phyloP scores from a whole-genome alignment of 2,797 vertebrate genomes.

The Syngnathus acus region DNA sequence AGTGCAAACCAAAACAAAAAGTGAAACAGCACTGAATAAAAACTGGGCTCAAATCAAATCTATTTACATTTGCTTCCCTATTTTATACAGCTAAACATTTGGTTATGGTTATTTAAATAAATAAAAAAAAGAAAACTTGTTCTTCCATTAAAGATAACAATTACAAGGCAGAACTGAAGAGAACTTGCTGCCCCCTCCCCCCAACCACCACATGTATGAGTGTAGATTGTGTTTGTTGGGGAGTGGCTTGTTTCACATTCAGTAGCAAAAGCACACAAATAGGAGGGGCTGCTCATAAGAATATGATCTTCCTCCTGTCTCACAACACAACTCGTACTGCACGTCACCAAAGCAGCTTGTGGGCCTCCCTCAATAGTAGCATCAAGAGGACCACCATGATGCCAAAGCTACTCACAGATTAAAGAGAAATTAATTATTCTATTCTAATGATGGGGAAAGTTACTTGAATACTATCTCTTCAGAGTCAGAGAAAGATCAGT shows the following conservation, averaged over 20 bases:
- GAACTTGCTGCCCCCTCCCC: slow-evolving; percentile 20
- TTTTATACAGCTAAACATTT: slow-evolving; percentile 62
- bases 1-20: slow-evolving; percentile 54
- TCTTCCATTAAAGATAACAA: slow-evolving; percentile 27
- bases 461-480: slow-evolving; percentile 57
- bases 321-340: slow-evolving; percentile 32
- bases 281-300: slow-evolving; percentile 35
- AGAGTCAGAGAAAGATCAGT: slow-evolving; percentile 60
- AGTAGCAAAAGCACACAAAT: slow-evolving; percentile 57
- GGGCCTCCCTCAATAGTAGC: neutral
- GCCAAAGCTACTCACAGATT: neutral
- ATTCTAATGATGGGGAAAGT: slow-evolving; percentile 29
- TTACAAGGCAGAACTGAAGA: slow-evolving; percentile 50
- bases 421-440: neutral
- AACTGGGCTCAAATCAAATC: slow-evolving; percentile 52
- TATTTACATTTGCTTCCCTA: slow-evolving; percentile 56
- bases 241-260: slow-evolving; percentile 49
- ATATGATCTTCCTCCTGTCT: slow-evolving; percentile 18
- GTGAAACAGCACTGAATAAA: slow-evolving; percentile 56
- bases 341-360: slow-evolving; percentile 15
- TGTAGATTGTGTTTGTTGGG: slow-evolving; percentile 30
- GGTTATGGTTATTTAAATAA: slow-evolving; percentile 42
- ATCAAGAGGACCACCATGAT: neutral
- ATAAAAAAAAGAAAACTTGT: slow-evolving; percentile 5
- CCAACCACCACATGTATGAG: slow-evolving; percentile 7